These are phyloP conservation scores for Anastatus disparis DNA, from an alignment of 1,140 invertebrate species.

Conservation along the genomic window DNA sequence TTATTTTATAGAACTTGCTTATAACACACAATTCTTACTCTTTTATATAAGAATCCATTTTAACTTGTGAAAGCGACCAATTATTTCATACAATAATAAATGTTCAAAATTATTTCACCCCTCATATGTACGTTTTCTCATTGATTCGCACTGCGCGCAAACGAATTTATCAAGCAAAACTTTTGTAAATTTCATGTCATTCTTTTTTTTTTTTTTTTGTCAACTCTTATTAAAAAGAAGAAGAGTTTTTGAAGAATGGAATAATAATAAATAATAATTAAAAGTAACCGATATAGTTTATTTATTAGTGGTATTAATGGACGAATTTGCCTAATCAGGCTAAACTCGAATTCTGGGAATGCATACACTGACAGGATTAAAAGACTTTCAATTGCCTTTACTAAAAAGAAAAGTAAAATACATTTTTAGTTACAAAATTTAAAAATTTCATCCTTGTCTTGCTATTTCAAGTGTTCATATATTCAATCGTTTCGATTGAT, in stretches of 20 bases:
- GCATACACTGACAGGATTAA: slow-evolving; percentile 3
- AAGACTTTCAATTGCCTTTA: slow-evolving; percentile 14
- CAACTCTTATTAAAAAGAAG: not conserved
- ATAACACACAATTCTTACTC: no score
- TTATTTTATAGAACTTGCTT: no score
- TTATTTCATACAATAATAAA: not conserved
- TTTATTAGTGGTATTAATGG: not conserved
- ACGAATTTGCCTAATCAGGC: slow-evolving; percentile 1
- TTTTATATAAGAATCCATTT: no score
- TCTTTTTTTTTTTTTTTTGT: not conserved
- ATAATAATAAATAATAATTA: not conserved
- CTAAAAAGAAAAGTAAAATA: not conserved
- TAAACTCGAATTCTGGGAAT: not conserved
- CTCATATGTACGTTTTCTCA: not conserved
- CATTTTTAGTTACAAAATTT: slow-evolving; percentile 4
- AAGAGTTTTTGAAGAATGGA: not conserved
- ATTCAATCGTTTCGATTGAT: not conserved
- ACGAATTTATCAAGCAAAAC: not conserved
- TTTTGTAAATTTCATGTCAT: slow-evolving; percentile 23
- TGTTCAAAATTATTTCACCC: not conserved
- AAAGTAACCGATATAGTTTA: not conserved
- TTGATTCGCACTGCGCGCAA: not conserved
- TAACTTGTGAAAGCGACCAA: not conserved
- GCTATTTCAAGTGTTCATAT: not conserved
- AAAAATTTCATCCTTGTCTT: not conserved